Percentiles rank a stretch among this genome's conserved stretches.
Evolutionary conservation across 37 sponge, comb jelly and placozoan genomes (phyloP).

Genomic region (Agelas oroides): DNA sequence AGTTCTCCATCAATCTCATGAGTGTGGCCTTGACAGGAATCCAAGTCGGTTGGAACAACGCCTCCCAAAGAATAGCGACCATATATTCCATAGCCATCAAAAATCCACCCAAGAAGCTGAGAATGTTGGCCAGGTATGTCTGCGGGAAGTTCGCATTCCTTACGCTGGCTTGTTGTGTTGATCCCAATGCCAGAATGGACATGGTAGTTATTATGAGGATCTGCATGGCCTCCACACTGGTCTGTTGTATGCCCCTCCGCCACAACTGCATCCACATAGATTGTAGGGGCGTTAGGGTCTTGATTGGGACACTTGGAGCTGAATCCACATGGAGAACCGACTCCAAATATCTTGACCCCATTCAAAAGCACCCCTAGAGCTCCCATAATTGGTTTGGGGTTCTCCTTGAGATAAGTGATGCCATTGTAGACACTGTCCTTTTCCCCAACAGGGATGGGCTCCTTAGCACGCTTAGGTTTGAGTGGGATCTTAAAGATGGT

Average conservation of each 20-base stretch:
- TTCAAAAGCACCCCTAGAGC: constrained; percentile 65
- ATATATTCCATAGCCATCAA: constrained; percentile 80
- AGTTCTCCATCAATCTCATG: constrained; percentile 62
- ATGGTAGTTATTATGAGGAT: constrained; percentile 58
- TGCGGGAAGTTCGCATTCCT: constrained; percentile 43
- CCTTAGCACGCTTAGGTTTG: constrained; percentile 17
- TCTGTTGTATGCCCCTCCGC: constrained; percentile 80
- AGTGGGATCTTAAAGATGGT: constrained; percentile 38
- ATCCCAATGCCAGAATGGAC: constrained; percentile 59
- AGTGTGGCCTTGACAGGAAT: constrained; percentile 72
- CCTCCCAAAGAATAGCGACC: constrained; percentile 67
- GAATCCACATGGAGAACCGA: constrained; percentile 81
- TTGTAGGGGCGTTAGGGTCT: constrained; percentile 41
- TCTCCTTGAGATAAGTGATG: constrained; percentile 65
- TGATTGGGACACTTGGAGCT: constrained; percentile 59
- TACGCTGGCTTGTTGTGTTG: constrained; percentile 3
- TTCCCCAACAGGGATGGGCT: constrained; percentile 63
- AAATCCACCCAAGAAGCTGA: constrained; percentile 67
- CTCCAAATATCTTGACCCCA: constrained; percentile 70
- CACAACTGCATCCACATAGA: constrained; percentile 77
- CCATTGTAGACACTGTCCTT: constrained; percentile 7
- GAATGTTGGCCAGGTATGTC: constrained; percentile 73
- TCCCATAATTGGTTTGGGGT: constrained; percentile 67
- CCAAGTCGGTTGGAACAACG: constrained; percentile 61
- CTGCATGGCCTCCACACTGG: constrained; percentile 70